phyloP scores from a whole-genome alignment of 2,113 vertebrate genomes.

The Pituophis catenifer region DNA sequence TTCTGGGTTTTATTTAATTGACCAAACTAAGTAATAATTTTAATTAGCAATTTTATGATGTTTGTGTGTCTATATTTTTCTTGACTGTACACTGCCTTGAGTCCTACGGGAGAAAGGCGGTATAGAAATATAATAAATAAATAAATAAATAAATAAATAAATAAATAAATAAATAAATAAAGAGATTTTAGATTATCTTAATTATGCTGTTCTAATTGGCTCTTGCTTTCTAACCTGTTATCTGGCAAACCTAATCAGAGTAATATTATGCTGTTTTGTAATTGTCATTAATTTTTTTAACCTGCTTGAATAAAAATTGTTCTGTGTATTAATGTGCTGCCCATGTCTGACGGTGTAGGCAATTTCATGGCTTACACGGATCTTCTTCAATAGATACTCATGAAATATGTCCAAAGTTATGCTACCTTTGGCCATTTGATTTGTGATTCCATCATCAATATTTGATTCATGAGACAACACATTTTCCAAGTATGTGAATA shows the following conservation, averaged over 20 bases:
- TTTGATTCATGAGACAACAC: conserved; percentile 26
- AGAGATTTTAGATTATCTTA: neutral
- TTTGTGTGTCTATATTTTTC: too few species aligned
- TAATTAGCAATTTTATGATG: too few species aligned
- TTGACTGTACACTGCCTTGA: too few species aligned
- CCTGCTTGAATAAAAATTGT: neutral
- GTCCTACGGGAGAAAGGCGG: too few species aligned
- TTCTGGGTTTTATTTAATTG: too few species aligned
- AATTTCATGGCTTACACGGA: neutral
- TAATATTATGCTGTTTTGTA: neutral
- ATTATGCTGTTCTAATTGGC: neutral
- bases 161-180: too few species aligned
- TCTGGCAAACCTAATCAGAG: neutral
- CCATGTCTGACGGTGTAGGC: neutral
- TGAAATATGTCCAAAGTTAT: neutral
- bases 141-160: too few species aligned
- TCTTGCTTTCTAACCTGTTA: neutral
- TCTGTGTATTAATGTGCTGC: neutral
- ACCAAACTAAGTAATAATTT: too few species aligned
- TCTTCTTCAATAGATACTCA: neutral
- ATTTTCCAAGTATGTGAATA: conserved; percentile 22
- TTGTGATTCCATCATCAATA: conserved; percentile 23
- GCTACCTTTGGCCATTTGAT: conserved; percentile 18
- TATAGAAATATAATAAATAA: too few species aligned
- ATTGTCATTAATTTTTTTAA: neutral